Evolutionary conservation across 2,797 vertebrate genomes (phyloP), one percentile per base, ranked within the genome.

Genomic region (Crenichthys baileyi): DNA sequence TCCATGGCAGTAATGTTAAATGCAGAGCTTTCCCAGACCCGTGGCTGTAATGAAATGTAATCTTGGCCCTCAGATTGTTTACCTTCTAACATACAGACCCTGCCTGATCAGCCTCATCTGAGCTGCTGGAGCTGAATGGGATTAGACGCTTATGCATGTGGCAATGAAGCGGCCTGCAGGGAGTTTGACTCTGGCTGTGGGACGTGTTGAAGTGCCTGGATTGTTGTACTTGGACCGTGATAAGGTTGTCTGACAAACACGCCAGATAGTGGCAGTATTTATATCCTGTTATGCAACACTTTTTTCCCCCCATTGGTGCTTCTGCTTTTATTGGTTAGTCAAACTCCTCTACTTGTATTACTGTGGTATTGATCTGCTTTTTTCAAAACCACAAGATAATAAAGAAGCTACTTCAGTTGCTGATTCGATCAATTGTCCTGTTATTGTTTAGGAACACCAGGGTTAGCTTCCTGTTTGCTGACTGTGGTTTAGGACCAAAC

Each of bases 221-320:
- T 82, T 82, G 85, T 89, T 87, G 73, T 84, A 87, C 86, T 83
- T 78, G 16, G 72, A 70, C 77, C 7, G 18, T 85, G 89, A 91
- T 93, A 87, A 87, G 80, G 71, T 89, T 91, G 84, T 92, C 83
- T 87, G 83, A 91, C 84, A 93, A 94, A 94, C 90, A 91, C 70
- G 73, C 79, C 86, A 74, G 91, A 92, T 95, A 91, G 90, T 92
- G 86, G 84, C 88, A 70, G 88, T 95, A 91, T 95, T 95, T 94
- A 91, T 94, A 93, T 92, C 83, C 79, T 87, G 77, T 95, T 94
- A 91, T 90, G 89, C 89, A 95, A 95, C 91, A 5, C 44, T 53
- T 22, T 16, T 29, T 11, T 13, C 20, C 39, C 36, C 65, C 11
- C 0, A 29, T 74, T 76, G 12, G 70, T 36, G 46, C 79, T 83